Base-by-base conservation (phyloP, 2,113 vertebrate genomes). In the Microcebus lehilahytsara region DNA sequence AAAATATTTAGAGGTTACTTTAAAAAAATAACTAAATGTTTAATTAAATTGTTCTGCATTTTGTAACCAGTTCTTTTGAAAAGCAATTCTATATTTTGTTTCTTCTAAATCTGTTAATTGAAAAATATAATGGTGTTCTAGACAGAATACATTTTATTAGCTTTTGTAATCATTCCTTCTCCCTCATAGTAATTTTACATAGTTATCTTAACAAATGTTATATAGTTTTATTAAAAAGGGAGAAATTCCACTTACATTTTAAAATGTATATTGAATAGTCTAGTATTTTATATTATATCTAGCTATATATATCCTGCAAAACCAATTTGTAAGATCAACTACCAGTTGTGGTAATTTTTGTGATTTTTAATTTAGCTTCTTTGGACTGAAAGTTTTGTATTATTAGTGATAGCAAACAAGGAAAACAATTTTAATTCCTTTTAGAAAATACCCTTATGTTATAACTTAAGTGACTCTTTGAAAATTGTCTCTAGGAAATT, bases 301-400 rank as follows among this genome's bases (percentile, higher is more conserved):
- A 62, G 0, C 20, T 83, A 1, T 40, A 0, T 11, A 64, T 11
- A 64, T 6, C 11, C 49, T 72, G 22, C 25, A 60, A 77, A 93
- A 83, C 34, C 25, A 69, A 25, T 87, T 85, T 79, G 6, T 66
- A 75, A 85, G 6, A 66, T 69, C 17, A 89, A 2, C 27, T 97
- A 25, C 71, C 53, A 67, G 17, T 79, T 56, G 12, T 74, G n/a
- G 30, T 94, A 42, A 85, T 95, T 96, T 93, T 58, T 89, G 46
- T 85, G 85, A 4, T 79, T 96, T 81, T 91, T 97, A 96, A 87
- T 96, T 93, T 90, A 66, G 51, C 69, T 85, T 93, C 9, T 3
- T 46, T 78, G 49, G 62, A 64, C 49, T 80, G 17, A 60, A 88
- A 91, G 30, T 86, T 88, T 91, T 79, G 19, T 83, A 69, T 81